Evolutionary conservation across 2,113 vertebrate species (phyloP), one percentile per base, ranked within the genome.

Genomic region (Desmodus rotundus): DNA sequence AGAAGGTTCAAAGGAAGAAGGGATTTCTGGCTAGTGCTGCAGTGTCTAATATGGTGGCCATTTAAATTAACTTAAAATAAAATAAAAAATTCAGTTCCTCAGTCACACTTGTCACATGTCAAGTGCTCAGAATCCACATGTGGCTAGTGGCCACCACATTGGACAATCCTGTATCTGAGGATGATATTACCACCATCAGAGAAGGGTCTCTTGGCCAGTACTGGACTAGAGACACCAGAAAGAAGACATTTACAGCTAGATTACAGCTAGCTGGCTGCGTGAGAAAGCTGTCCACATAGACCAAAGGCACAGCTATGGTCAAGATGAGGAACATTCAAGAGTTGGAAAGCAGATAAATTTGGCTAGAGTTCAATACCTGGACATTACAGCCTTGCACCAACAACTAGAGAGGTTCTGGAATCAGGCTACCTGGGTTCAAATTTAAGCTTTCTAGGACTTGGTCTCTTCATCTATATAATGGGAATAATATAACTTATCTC

Each of bases 41-140:
- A 76, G 0, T 82, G 45, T 91, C 61, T 70, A 65, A 58, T 11
- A 47, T 0, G 22, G 61, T 20, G 31, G 47, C 50, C 72, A 87
- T 45, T 95, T 41, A 80, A 36, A 63, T 72, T 15, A 63, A 63
- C 89, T 13, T 36, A 68, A 92, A 83, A 87, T 36, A 68, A 92
- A 83, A 87, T 41, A 73, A 93, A 84, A 96, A 80, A 89, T 54
- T 85, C 80, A 90, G 58, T 65, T 92, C 87, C 77, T 91, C 19
- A 36, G 84, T 74, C 43, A 90, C 9, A 52, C 13, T 88, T 61
- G 7, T 56, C 47, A 77, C 22, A 87, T 16, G 52, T 61, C 61
- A 90, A 88, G 31, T 24, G 28, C 45, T 87, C 58, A 87, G 88
- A 73, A 86, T 43, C 26, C 38, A 31, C 19, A 36, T 2, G 5